Base-by-base conservation (phyloP, 1,140 invertebrate genomes). In the Papilio polyxenes region DNA sequence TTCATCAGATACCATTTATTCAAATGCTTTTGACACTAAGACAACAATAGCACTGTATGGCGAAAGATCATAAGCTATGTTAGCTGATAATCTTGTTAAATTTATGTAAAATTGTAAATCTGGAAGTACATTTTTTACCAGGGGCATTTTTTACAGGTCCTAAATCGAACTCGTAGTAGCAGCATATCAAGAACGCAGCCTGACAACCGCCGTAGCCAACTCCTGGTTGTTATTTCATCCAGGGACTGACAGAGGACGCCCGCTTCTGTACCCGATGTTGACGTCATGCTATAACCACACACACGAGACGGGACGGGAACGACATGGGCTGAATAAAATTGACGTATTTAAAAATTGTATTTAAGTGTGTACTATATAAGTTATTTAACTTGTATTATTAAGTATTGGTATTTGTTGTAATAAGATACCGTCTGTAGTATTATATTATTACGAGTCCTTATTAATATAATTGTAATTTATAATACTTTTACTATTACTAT, bases 211-310 rank as follows among this genome's bases (percentile, higher is more conserved):
- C 91, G 91, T 81, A 90, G 91, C 0, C 92, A 93, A 72, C 87
- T 93, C 0, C 83, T 93, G 0, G 91, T 94, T 1, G 83, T 93
- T 20, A 86, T 90, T 44, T 84, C 92, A 10, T 37, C 89, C 4
- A 86, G 89, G 6, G 92, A 92, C 89, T 93, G 92, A 93, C 92
- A 83, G 77, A 87, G 85, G 81, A 85, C 80, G 44, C 65, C 86
- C 85, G 76, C 83, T 75, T 82, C 75, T 62, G 83, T 85, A 78
- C 85, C 87, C 48, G 86, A 85, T n/a, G 86, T 83, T 82, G 92
- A 94, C 87, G 92, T 94, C 74, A 92, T 94, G 92, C 87, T 94
- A 69, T 93, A 89, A 83, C 78, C 40, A 79, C 56, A 81, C 75
- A 44, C 56, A 81, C 75, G 51, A 75, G 81, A 76, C 80, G 82